phyloP scores from a whole-genome alignment of 2,113 vertebrate species.

The Odocoileus hemionus region DNA sequence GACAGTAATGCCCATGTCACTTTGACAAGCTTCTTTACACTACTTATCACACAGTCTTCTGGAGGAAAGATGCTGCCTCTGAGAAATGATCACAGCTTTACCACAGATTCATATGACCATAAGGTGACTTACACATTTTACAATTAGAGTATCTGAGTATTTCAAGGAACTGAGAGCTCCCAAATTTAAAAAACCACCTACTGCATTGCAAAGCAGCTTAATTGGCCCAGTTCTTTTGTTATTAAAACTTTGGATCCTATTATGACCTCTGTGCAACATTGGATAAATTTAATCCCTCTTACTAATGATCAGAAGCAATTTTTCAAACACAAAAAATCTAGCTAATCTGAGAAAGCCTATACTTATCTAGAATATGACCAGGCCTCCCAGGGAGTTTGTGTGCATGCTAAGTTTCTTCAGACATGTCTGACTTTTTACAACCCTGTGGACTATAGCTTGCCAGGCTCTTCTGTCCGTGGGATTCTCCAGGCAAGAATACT shows the following conservation, averaged over 20 bases:
- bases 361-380: neutral
- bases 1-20: neutral
- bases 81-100: slow-evolving; percentile 26
- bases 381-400: neutral
- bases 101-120: neutral
- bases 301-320: neutral
- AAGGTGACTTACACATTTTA: neutral
- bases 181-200: slow-evolving; percentile 9
- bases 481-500: neutral
- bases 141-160: neutral
- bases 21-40: neutral
- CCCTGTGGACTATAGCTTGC: neutral
- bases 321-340: neutral
- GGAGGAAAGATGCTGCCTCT: neutral
- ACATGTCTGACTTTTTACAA: neutral
- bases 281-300: slow-evolving; percentile 3
- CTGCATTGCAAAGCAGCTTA: neutral
- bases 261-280: neutral
- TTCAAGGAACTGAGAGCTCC: neutral
- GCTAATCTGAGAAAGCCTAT: neutral
- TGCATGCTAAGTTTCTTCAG: neutral
- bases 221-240: neutral
- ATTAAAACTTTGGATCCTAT: neutral
- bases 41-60: neutral
- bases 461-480: neutral